Percentiles rank a stretch among this genome's conserved stretches.
phyloP scores from a whole-genome alignment of 2,888 invertebrate species.

The Gymnosoma rotundatum region DNA sequence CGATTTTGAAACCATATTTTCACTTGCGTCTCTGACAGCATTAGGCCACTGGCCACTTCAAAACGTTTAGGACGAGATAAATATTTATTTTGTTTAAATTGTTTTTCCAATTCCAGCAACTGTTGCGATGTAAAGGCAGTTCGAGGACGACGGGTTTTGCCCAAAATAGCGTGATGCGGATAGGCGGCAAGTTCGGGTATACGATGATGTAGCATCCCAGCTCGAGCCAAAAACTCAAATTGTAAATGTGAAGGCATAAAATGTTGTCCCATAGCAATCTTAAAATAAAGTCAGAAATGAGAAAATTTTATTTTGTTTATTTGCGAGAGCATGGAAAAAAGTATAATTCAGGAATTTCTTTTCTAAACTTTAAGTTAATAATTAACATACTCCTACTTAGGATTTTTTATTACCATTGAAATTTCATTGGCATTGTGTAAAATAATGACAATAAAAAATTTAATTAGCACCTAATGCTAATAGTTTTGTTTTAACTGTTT shows the following conservation, averaged over 20 bases:
- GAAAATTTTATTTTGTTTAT: background rate
- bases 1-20: conserved; percentile 99
- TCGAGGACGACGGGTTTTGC: conserved; percentile 95
- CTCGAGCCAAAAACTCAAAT: conserved; percentile 94
- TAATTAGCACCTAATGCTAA: too few relatives aligned
- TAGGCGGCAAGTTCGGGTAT: conserved; percentile 92
- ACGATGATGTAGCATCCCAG: conserved; percentile 95
- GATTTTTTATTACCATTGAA: too few relatives aligned
- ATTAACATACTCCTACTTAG: too few relatives aligned
- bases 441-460: too few relatives aligned
- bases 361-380: too few relatives aligned
- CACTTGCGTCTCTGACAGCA: conserved; percentile 99
- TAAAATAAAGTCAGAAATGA: conserved; percentile 41
- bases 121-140: conserved; percentile 99
- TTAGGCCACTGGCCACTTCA: conserved; percentile 98
- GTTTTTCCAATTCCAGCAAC: conserved; percentile 97
- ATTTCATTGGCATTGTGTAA: too few relatives aligned
- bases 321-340: background rate
- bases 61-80: conserved; percentile 98
- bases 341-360: too few relatives aligned
- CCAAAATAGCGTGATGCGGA: conserved; percentile 89
- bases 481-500: too few relatives aligned
- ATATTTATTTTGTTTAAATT: conserved; percentile 99
- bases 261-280: conserved; percentile 83
- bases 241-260: conserved; percentile 82